These are phyloP conservation scores for Antigone vipio DNA, from an alignment of 2,113 vertebrate species.

Conservation along the genomic window DNA sequence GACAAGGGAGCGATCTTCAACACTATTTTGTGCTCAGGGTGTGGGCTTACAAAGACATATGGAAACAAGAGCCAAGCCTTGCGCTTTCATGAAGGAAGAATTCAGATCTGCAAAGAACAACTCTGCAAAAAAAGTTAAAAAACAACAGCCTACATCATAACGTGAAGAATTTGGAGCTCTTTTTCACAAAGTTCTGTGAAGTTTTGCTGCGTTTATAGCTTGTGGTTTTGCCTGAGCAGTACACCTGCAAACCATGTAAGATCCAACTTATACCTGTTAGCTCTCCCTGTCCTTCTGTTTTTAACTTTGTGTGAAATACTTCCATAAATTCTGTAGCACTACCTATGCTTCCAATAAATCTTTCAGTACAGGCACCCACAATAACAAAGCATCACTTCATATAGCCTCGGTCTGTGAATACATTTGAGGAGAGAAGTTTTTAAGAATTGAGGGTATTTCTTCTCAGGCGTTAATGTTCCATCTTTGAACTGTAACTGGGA, in stretches of 20 bases:
- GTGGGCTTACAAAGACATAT: slow-evolving; percentile 9
- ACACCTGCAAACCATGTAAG: neutral
- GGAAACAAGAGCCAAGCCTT: slow-evolving; percentile 10
- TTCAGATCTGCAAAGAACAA: neutral
- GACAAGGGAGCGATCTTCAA: slow-evolving; percentile 12
- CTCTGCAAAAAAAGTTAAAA: neutral
- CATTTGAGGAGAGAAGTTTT: neutral
- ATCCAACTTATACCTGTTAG: neutral
- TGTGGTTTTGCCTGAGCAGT: neutral
- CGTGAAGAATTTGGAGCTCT: neutral
- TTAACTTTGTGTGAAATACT: neutral
- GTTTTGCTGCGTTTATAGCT: neutral
- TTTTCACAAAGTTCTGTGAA: neutral
- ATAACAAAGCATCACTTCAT: neutral
- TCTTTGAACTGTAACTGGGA: neutral
- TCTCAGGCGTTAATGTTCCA: neutral
- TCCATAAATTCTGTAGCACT: neutral
- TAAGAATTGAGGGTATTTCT: neutral
- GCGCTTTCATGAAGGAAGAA: slow-evolving; percentile 13
- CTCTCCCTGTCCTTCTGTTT: neutral
- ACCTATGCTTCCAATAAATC: neutral
- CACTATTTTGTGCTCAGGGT: slow-evolving; percentile 35
- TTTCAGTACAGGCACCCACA: neutral
- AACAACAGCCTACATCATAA: neutral
- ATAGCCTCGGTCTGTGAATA: neutral